These are phyloP conservation scores for Centropristis striata DNA, from an alignment of 2,113 vertebrate species.

Conservation along the genomic window DNA sequence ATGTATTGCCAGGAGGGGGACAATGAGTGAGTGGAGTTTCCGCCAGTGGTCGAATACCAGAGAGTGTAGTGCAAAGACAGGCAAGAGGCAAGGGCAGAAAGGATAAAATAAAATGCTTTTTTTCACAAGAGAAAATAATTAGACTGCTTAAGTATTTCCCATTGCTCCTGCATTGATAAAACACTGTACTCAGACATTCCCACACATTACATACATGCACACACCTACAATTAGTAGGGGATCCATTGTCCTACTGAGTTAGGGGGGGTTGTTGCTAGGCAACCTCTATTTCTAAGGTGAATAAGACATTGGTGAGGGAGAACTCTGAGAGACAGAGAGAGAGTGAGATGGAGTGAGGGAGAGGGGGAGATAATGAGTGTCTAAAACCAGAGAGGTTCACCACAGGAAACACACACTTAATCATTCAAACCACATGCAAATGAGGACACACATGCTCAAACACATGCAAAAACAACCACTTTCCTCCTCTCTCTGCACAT, in stretches of 20 bases:
- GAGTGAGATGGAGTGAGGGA: conserved; percentile 1
- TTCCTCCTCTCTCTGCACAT: not conserved
- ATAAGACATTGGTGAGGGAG: conserved; percentile 51
- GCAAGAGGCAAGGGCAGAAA: conserved; percentile 22
- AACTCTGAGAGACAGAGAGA: conserved; percentile 45
- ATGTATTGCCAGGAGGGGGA: conserved; percentile 8
- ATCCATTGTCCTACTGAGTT: conserved; percentile 70
- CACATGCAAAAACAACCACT: conserved; percentile 20
- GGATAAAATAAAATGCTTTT: conserved; percentile 11
- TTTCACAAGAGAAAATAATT: not conserved
- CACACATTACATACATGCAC: conserved; percentile 27
- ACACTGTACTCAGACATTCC: conserved; percentile 18
- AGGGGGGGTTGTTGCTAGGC: conserved; percentile 78
- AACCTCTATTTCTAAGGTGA: conserved; percentile 80
- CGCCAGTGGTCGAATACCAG: conserved; percentile 15
- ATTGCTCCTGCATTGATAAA: conserved; percentile 13
- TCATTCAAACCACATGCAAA: conserved; percentile 50
- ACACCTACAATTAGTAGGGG: conserved; percentile 70
- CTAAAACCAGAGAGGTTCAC: conserved; percentile 57
- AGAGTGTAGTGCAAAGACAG: not conserved
- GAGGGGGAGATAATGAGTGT: conserved; percentile 45
- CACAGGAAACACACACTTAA: conserved; percentile 45
- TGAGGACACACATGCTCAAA: conserved; percentile 29
- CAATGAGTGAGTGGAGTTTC: conserved; percentile 22
- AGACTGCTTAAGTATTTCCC: conserved; percentile 23